Evolutionary conservation across 2,888 invertebrate species (phyloP), one percentile per base, ranked within the genome.

Genomic region (Melinopterus prodromus): DNA sequence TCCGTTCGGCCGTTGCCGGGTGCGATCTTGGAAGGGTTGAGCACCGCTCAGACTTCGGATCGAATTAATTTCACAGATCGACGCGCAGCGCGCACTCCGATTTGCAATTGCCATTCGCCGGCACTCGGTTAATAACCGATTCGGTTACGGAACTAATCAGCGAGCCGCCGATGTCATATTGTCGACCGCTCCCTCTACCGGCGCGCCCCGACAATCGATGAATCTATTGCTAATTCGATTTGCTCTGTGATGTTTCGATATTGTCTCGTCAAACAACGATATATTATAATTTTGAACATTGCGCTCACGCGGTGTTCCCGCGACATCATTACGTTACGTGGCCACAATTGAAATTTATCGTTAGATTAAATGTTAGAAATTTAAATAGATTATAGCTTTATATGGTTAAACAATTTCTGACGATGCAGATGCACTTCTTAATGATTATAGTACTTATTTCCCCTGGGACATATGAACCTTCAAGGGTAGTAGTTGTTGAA

Each of bases 41-140:
- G 15, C 71, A 71, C 71, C 69, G 69, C 14, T 6, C n/a, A 74
- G 37, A 74, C 74, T 74, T 36, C 74, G 74, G 35, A 74, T 74
- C 74, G 74, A 36, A 74, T 74, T 74, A 74, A 74, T 74, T 74
- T 74, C 74, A 37, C 74, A 37, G 36, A 36, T 74, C 36, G 74
- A 74, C 74, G 37, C 74, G 53, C 35, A n/a, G n/a, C 74, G 36
- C n/a, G 35, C 74, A 37, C 36, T 74, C 74, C 36, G 74, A 74
- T 74, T 74, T 74, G 74, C 74, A 74, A 74, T 35, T 74, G 74
- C 37, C 26, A 74, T 74, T 74, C 37, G 37, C 74, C 74, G 9
- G 36, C 74, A 14, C 9, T 35, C 35, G 74, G n/a, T 74, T 74
- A 74, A 36, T 74, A 74, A 74, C 74, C 74, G 71, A 53, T 53